Percentiles rank a stretch among this genome's conserved stretches.
phyloP scores from a whole-genome alignment of 2,888 invertebrate genomes.

The Trichacis sp. region DNA sequence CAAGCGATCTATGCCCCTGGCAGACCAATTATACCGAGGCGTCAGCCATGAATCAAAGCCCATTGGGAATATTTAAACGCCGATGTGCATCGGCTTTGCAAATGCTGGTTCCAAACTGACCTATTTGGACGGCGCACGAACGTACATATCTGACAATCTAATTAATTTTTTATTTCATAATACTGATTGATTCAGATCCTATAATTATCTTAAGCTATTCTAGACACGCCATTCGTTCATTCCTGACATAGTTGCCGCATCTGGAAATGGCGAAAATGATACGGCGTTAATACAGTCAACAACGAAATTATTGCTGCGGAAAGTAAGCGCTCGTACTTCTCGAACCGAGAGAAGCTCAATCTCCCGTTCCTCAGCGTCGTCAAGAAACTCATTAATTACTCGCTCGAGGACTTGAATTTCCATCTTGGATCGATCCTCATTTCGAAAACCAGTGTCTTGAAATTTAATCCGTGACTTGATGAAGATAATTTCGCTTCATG shows the following conservation, averaged over 20 bases:
- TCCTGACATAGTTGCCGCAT: neutral
- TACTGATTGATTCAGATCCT: too few species aligned
- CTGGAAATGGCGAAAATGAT: neutral
- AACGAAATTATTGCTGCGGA: neutral
- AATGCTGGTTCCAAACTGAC: constrained; percentile 3
- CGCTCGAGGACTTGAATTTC: constrained; percentile 46
- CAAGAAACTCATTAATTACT: constrained; percentile 52
- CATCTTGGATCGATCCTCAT: constrained; percentile 31
- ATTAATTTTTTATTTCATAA: constrained; percentile 61
- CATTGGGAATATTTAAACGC: constrained; percentile 51
- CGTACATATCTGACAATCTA: too few species aligned
- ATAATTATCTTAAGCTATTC: too few species aligned
- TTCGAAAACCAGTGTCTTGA: constrained; percentile 24
- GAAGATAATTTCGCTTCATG: constrained; percentile 26
- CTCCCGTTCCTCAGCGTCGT: constrained; percentile 12
- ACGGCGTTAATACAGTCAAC: neutral
- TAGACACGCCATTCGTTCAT: neutral
- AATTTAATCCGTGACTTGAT: constrained; percentile 32
- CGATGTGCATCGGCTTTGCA: constrained; percentile 27
- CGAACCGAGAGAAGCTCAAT: constrained; percentile 1
- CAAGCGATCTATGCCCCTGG: constrained; percentile 44
- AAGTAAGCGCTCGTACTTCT: neutral
- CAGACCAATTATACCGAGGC: constrained; percentile 53
- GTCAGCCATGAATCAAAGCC: constrained; percentile 54
- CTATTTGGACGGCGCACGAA: too few species aligned